A percentile compares a stretch with the other conserved stretches of the same genome.
Evolutionary conservation across 2,888 invertebrate genomes (phyloP).

Genomic region (Neoascia interrupta): DNA sequence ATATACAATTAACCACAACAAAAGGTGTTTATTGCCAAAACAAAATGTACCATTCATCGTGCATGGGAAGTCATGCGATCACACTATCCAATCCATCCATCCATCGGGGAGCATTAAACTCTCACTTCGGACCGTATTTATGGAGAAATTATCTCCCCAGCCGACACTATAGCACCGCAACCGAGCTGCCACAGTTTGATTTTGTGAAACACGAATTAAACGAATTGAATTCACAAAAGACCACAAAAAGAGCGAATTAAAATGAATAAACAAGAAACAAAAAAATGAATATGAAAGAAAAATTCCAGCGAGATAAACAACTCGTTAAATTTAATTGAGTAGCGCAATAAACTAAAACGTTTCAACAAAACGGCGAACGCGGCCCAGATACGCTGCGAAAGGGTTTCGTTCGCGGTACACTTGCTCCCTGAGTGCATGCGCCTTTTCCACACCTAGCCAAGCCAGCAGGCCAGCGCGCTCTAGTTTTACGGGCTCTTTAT

Average conservation of each 20-base stretch:
- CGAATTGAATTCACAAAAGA: conserved; percentile 52
- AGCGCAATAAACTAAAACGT: conserved; percentile 67
- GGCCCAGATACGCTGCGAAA: conserved; percentile 48
- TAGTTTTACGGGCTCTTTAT: conserved; percentile 56
- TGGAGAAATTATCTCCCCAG: conserved; percentile 50
- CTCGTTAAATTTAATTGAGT: conserved; percentile 68
- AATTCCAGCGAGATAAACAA: conserved; percentile 52
- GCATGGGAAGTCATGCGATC: conserved; percentile 57
- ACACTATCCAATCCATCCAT: too few species aligned
- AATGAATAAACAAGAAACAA: conserved; percentile 18
- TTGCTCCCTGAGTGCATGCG: conserved; percentile 45
- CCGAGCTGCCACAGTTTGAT: conserved; percentile 39
- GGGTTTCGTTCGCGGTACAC: conserved; percentile 55
- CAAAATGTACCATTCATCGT: conserved; percentile 58
- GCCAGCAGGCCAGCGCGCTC: too few species aligned
- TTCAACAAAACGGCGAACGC: conserved; percentile 65
- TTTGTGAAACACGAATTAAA: conserved; percentile 49
- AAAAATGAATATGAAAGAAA: conserved; percentile 44
- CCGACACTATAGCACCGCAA: conserved; percentile 16
- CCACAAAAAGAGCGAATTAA: conserved; percentile 3
- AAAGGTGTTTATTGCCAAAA: conserved; percentile 59
- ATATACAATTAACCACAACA: conserved; percentile 59
- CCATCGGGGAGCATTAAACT: conserved; percentile 51
- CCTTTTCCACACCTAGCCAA: conserved; percentile 41
- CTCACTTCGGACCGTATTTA: conserved; percentile 50